These are phyloP conservation scores for Cosmia trapezina DNA, from an alignment of 2,888 invertebrate genomes.

Conservation along the genomic window DNA sequence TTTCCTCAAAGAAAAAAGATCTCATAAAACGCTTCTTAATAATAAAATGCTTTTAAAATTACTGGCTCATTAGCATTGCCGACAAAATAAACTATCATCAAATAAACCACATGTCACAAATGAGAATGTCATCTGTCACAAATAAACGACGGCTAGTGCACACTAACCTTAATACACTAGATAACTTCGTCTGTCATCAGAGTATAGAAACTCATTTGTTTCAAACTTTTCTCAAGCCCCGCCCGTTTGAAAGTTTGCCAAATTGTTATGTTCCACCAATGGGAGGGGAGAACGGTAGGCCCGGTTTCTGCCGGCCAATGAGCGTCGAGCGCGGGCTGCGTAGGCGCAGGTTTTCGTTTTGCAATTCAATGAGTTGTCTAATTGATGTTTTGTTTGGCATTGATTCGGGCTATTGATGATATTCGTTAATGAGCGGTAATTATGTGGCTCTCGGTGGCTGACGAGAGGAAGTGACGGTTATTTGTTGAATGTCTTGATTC, in stretches of 20 bases:
- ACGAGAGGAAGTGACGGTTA: slow-evolving; percentile 43
- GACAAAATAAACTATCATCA: slow-evolving; percentile 17
- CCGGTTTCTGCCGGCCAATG: slow-evolving; percentile 78
- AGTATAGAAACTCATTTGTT: slow-evolving; percentile 56
- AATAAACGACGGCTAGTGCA: slow-evolving; percentile 33
- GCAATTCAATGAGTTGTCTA: slow-evolving; percentile 84
- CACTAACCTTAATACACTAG: slow-evolving; percentile 40
- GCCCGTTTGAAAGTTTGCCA: slow-evolving; percentile 86
- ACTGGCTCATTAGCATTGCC: slow-evolving; percentile 27
- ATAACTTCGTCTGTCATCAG: slow-evolving; percentile 44
- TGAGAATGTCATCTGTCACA: slow-evolving; percentile 17
- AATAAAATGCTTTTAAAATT: slow-evolving; percentile 49
- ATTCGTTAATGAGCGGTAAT: slow-evolving; percentile 60
- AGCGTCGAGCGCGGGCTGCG: slow-evolving; percentile 70
- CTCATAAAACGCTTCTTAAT: slow-evolving; percentile 27
- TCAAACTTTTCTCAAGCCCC: slow-evolving; percentile 72
- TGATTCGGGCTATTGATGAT: slow-evolving; percentile 72
- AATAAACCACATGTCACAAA: slow-evolving; percentile 46
- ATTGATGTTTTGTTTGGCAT: slow-evolving; percentile 83
- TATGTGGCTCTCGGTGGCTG: slow-evolving; percentile 28
- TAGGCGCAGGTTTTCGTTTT: slow-evolving; percentile 84
- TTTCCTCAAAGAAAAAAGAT: slow-evolving; percentile 35
- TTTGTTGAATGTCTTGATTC: slow-evolving; percentile 45
- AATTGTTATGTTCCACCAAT: slow-evolving; percentile 81
- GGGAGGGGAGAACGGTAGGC: slow-evolving; percentile 65